phyloP scores from a whole-genome alignment of 2,113 vertebrate genomes.

The Amia ocellicauda region DNA sequence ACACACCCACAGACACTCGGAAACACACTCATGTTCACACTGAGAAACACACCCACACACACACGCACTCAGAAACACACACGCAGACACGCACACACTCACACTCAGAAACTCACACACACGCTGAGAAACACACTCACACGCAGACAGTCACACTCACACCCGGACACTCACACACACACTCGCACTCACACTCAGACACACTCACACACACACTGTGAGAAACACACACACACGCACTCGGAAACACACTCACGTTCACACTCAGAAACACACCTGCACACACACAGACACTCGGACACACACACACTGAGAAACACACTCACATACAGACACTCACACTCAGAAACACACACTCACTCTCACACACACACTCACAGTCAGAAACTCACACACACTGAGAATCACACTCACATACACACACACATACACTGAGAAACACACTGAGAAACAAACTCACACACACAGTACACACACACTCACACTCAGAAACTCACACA shows the following conservation, averaged over 20 bases:
- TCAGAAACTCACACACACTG: too few species aligned
- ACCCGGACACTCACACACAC: too few species aligned
- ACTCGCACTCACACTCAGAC: background rate
- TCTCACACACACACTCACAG: too few species aligned
- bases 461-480: too few species aligned
- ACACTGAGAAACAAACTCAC: too few species aligned
- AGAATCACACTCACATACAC: background rate
- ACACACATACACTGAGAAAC: too few species aligned
- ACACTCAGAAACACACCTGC: background rate
- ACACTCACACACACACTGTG: background rate
- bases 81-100: background rate
- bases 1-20: conserved; percentile 1
- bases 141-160: too few species aligned
- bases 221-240: background rate
- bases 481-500: too few species aligned
- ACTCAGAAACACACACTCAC: too few species aligned
- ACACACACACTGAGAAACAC: background rate
- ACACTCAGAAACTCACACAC: background rate
- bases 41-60: background rate
- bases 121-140: background rate
- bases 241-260: background rate
- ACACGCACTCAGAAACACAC: background rate
- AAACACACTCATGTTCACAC: background rate
- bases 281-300: conserved; percentile 15
- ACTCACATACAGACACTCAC: background rate